A percentile compares a stretch with the other conserved stretches of the same genome.
These are phyloP conservation scores for Acleris holmiana DNA, from an alignment of 2,888 invertebrate genomes.

Conservation along the genomic window DNA sequence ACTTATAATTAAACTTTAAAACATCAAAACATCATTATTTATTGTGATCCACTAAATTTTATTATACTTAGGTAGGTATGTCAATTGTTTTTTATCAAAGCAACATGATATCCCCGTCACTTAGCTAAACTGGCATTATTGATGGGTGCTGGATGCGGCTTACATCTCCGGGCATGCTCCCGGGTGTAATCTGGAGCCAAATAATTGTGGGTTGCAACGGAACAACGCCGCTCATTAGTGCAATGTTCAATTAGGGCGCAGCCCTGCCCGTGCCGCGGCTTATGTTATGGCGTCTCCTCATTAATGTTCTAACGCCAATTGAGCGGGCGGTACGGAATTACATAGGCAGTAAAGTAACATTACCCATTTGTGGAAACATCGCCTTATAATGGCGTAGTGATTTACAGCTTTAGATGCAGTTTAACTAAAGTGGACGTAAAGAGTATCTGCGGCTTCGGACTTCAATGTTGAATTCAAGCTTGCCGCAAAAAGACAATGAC, in stretches of 20 bases:
- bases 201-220: constrained; percentile 78
- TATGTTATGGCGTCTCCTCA: constrained; percentile 30
- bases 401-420: neutral
- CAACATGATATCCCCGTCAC: too few relatives aligned
- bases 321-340: constrained; percentile 42
- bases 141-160: constrained; percentile 45
- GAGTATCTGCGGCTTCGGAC: too few relatives aligned
- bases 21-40: too few relatives aligned
- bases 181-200: constrained; percentile 72
- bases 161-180: constrained; percentile 69
- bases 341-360: constrained; percentile 18
- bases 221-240: constrained; percentile 82
- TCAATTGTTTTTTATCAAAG: too few relatives aligned
- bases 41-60: too few relatives aligned
- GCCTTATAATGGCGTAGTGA: neutral
- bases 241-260: constrained; percentile 79
- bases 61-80: too few relatives aligned
- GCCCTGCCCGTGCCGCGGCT: constrained; percentile 39
- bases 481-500: too few relatives aligned
- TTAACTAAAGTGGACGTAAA: too few relatives aligned
- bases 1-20: too few relatives aligned
- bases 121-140: constrained; percentile 9
- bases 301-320: constrained; percentile 45
- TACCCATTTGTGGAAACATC: constrained; percentile 19
- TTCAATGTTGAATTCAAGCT: too few relatives aligned